Evolutionary conservation across 2,888 invertebrate species (phyloP).

Genomic region (Entomobrya proxima): DNA sequence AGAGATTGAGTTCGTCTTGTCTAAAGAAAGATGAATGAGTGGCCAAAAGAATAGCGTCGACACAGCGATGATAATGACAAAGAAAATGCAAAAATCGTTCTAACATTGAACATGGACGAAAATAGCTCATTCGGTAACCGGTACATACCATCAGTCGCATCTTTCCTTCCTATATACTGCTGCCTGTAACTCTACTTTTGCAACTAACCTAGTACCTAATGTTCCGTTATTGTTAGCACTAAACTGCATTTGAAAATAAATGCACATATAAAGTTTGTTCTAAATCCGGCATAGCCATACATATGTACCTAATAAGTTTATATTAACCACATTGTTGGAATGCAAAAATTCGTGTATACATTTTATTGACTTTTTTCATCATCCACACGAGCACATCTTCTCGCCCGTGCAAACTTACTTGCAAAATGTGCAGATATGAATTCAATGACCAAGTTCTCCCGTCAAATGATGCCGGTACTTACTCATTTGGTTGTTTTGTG

Average conservation of each 20-base stretch:
- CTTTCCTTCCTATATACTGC: not conserved
- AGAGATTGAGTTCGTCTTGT: conserved; percentile 48
- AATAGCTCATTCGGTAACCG: conserved; percentile 28
- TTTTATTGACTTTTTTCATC: conserved; percentile 34
- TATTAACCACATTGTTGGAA: conserved; percentile 34
- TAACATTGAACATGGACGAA: conserved; percentile 11
- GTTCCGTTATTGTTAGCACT: not conserved
- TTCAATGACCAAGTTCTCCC: conserved; percentile 60
- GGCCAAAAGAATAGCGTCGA: conserved; percentile 34
- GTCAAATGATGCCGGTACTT: conserved; percentile 59
- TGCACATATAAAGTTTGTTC: not conserved
- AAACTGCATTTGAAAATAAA: not conserved
- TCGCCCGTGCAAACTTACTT: not conserved
- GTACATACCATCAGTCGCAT: not conserved
- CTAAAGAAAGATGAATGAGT: conserved; percentile 50
- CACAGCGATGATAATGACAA: conserved; percentile 29
- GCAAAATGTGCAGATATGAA: conserved; percentile 3
- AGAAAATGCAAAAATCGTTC: conserved; percentile 32
- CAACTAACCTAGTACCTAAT: not conserved
- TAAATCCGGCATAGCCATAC: not conserved
- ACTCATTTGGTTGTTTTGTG: conserved; percentile 35
- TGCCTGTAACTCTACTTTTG: not conserved
- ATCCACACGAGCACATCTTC: not conserved
- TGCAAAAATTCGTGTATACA: not conserved
- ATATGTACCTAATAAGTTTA: not conserved